Evolutionary conservation across 2,888 invertebrate genomes (phyloP).

Genomic region (Cheilosia impressa): DNA sequence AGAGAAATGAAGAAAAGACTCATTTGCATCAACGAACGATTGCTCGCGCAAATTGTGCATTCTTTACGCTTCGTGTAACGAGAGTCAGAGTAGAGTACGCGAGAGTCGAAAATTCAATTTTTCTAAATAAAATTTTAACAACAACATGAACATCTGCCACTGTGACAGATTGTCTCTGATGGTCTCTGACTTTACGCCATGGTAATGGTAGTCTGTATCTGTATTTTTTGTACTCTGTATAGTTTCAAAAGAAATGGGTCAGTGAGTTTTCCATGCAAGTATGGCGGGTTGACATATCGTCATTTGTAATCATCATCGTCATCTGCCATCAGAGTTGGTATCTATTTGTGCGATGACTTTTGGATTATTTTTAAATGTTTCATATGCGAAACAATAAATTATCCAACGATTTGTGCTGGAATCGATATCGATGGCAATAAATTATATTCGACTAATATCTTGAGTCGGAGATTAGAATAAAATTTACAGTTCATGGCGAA

Average conservation of each 20-base stretch:
- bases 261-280: slow-evolving; percentile 24
- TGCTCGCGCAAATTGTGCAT: slow-evolving; percentile 63
- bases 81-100: neutral
- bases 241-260: slow-evolving; percentile 57
- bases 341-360: slow-evolving; percentile 39
- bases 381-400: slow-evolving; percentile 34
- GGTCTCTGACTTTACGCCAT: slow-evolving; percentile 7
- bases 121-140: slow-evolving; percentile 65
- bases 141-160: slow-evolving; percentile 61
- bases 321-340: neutral
- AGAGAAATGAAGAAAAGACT: slow-evolving; percentile 28
- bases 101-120: slow-evolving; percentile 37
- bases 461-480: slow-evolving; percentile 36
- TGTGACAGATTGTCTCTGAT: slow-evolving; percentile 52
- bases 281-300: slow-evolving; percentile 29
- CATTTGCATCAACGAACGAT: slow-evolving; percentile 46
- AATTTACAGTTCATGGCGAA: slow-evolving; percentile 5
- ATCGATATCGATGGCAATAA: slow-evolving; percentile 41
- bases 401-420: neutral
- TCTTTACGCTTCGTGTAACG: slow-evolving; percentile 59
- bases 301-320: slow-evolving; percentile 31
- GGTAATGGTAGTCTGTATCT: no score
- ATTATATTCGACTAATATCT: slow-evolving; percentile 41
- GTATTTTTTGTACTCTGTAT: no score
- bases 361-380: slow-evolving; percentile 60